Base-by-base conservation (phyloP, 2,888 invertebrate species). In the Ochlodes sylvanus region DNA sequence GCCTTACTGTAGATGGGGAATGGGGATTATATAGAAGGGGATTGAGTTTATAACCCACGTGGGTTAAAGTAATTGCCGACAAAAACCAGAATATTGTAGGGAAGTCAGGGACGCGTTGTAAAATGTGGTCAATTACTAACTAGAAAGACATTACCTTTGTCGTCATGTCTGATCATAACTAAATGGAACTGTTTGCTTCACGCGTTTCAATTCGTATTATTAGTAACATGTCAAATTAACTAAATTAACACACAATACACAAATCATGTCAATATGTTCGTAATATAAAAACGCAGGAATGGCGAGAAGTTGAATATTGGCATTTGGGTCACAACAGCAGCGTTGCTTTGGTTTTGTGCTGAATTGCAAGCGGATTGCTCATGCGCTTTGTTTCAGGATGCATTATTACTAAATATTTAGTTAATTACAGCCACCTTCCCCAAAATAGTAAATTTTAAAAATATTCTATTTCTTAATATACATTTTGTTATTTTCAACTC, bases 221-320 rank as follows among this genome's bases (percentile, higher is more conserved):
- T n/a, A n/a, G n/a, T n/a, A n/a, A n/a, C n/a, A n/a, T n/a, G n/a
- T n/a, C n/a, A n/a, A n/a, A n/a, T n/a, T n/a, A 27, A 27, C 27
- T 27, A 27, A 27, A 27, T 27, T 27, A 27, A 27, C 27, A 27
- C 27, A n/a, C n/a, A n/a, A n/a, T n/a, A n/a, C n/a, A n/a, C n/a
- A n/a, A n/a, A n/a, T 27, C 5, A 27, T 27, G n/a, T 5, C 38
- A 27, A 56, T 32, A 55, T 57, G 34, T 63, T 71, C 17, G 27
- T 17, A 68, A 14, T 70, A 56, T 63, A 67, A 67, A 61, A 63
- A 50, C n/a, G 52, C 62, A 62, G 0, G 12, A 47, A 47, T 47
- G 10, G 27, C 44, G 27, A 27, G 27, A 19, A 50, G 14, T 32
- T 14, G 19, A 41, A 17, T 1, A 62, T 34, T 42, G 32, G 50